Conservation (phyloP, 2,888 invertebrate species). For the Acheta domesticus region DNA sequence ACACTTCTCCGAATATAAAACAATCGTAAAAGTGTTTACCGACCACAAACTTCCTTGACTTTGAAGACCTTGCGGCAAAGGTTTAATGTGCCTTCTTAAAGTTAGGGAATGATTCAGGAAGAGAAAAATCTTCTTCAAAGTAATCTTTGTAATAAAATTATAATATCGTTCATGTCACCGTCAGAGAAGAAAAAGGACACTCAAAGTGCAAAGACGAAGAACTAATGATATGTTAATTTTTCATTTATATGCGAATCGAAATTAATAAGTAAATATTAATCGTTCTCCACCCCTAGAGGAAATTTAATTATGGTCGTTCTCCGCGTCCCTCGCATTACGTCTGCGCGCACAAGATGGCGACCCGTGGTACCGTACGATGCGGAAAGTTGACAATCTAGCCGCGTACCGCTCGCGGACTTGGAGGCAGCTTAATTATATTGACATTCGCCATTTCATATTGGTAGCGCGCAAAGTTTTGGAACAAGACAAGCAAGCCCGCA, state of each 20-base stretch:
- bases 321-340: not conserved
- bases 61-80: too few species aligned
- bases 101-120: too few species aligned
- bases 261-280: not conserved
- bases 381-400: slow-evolving; percentile 1
- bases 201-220: too few species aligned
- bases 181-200: too few species aligned
- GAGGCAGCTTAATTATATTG: not conserved
- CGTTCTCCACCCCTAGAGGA: not conserved
- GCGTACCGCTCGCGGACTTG: not conserved
- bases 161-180: too few species aligned
- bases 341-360: too few species aligned
- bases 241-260: not conserved
- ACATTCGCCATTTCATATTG: slow-evolving; percentile 6
- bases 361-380: not conserved
- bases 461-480: not conserved
- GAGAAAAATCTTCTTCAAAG: too few species aligned
- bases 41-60: too few species aligned
- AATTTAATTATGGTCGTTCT: not conserved
- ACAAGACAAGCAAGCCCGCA: not conserved
- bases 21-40: too few species aligned
- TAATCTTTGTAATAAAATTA: too few species aligned
- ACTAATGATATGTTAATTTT: not conserved
- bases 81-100: too few species aligned
- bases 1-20: too few species aligned